Percentiles rank a stretch among this genome's conserved stretches.
Conservation (phyloP, 2,888 invertebrate species). For the Chaetoderma sp. region DNA sequence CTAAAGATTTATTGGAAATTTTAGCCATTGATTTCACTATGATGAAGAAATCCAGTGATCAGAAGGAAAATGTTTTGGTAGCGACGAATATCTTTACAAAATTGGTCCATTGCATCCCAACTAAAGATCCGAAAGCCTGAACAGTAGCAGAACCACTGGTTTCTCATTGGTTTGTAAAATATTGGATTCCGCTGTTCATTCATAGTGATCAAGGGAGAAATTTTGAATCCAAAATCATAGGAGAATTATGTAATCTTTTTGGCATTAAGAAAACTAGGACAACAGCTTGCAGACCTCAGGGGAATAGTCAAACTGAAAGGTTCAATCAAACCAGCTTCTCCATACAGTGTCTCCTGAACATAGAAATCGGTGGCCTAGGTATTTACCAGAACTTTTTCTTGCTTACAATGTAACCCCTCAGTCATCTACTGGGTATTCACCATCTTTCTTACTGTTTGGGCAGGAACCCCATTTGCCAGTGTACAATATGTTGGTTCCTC, state of each 20-base stretch:
- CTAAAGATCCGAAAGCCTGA: constrained; percentile 34
- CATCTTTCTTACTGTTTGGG: constrained; percentile 22
- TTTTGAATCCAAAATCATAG: constrained; percentile 34
- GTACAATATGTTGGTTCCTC: too few species aligned
- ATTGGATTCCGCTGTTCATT: constrained; percentile 35
- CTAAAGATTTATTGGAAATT: not conserved
- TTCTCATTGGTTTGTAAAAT: constrained; percentile 37
- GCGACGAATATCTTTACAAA: constrained; percentile 34
- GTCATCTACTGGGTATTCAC: constrained; percentile 15
- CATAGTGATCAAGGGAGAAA: constrained; percentile 39
- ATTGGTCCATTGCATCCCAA: constrained; percentile 37
- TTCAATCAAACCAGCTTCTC: constrained; percentile 39
- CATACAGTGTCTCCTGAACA: constrained; percentile 24
- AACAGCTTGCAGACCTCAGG: constrained; percentile 37
- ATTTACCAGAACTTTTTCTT: constrained; percentile 32
- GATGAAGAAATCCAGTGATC: not conserved
- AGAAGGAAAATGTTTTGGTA: not conserved
- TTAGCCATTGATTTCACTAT: not conserved
- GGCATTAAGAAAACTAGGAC: constrained; percentile 35
- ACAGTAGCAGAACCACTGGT: constrained; percentile 38
- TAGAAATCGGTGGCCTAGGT: constrained; percentile 35
- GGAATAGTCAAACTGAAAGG: constrained; percentile 39
- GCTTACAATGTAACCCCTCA: constrained; percentile 23
- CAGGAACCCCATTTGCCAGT: constrained; percentile 23
- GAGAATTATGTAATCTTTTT: constrained; percentile 32